Base-by-base conservation (phyloP, 2,797 vertebrate genomes). In the Discoglossus pictus region DNA sequence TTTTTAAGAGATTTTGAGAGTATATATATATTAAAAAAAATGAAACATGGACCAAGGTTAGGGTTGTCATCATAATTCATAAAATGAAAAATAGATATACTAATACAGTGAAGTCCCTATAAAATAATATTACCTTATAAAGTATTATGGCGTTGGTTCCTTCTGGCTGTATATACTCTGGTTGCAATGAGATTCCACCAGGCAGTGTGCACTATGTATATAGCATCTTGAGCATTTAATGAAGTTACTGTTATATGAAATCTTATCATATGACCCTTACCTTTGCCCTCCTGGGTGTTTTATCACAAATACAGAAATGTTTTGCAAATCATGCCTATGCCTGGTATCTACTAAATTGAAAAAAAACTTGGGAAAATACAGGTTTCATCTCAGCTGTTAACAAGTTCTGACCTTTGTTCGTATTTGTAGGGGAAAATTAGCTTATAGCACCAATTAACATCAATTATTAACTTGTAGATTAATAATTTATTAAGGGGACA, bases 381-480 rank as follows among this genome's bases (percentile, higher is more conserved):
- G 75, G 65, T 83, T 76, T 86, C 78, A 78, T 81, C 80, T 86
- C 82, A 77, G 76, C 79, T 82, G 83, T 85, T 85, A 85, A 86
- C 82, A 84, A 86, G 80, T 82, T 84, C 73, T 84, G 86, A 88
- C 85, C 86, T 90, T 86, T 88, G 84, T 63, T 87, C 82, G 69
- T 79, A 70, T 84, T 84, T 86, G 85, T 88, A 87, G 83, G 83
- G 79, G 84, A 83, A 59, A 85, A 88, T 89, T 92, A 91, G 91
- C 89, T 90, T 89, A 89, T 83, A 89, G 88, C 89, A 91, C 89
- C 91, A 92, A 92, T 94, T 93, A 92, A 87, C 87, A 92, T 94
- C 84, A 94, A 95, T 94, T 92, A 94, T 95, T 96, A 91, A 96
- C 80, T 78, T 60, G 42, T 0, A 51, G 56, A 89, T 95, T 87